These are phyloP conservation scores for Megaceryle torquata DNA, from an alignment of 2,113 vertebrate species.

Conservation along the genomic window DNA sequence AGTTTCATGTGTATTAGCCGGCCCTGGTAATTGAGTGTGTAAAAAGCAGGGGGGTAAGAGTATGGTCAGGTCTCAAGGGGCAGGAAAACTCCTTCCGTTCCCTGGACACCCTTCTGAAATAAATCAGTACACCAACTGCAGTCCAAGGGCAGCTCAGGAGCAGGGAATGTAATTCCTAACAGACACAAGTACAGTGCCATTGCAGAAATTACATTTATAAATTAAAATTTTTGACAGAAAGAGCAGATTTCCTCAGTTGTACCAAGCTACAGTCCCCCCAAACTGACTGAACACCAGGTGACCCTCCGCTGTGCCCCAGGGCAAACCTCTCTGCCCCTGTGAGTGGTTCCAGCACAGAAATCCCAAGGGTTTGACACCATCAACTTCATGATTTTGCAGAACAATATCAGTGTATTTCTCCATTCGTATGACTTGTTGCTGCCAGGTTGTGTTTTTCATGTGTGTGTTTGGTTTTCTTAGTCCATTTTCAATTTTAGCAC, in stretches of 20 bases:
- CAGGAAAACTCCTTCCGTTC: background rate
- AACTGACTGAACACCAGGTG: rapidly evolving
- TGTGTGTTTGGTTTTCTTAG: background rate
- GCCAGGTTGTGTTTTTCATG: background rate
- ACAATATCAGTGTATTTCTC: background rate
- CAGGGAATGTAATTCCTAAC: background rate
- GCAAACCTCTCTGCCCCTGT: background rate
- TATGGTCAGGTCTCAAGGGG: background rate
- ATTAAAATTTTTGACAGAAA: background rate
- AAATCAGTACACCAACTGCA: background rate
- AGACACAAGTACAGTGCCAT: background rate
- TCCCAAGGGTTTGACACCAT: background rate
- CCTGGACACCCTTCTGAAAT: background rate
- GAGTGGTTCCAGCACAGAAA: background rate
- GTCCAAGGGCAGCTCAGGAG: background rate
- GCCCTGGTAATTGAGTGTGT: background rate
- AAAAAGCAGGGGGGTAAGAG: background rate
- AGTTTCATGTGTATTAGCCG: background rate
- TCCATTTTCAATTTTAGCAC: rapidly evolving
- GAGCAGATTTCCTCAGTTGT: background rate
- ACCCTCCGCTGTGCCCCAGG: rapidly evolving
- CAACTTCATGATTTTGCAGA: background rate
- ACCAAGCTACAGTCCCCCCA: background rate
- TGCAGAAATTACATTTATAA: background rate
- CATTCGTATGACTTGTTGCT: background rate